phyloP scores from a whole-genome alignment of 2,113 vertebrate species.

The Brachirus orientalis region DNA sequence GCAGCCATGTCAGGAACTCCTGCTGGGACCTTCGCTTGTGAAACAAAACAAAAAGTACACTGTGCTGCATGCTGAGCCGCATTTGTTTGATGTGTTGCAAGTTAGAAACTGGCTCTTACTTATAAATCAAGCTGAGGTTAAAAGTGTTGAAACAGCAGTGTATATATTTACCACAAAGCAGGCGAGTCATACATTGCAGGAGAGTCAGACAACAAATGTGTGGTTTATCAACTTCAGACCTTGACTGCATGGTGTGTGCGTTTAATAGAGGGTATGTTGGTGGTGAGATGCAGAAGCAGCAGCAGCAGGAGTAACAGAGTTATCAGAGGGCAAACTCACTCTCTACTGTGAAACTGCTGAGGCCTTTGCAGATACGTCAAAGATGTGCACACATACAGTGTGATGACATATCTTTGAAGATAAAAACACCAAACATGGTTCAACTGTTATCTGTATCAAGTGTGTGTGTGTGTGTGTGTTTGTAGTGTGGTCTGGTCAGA shows the following conservation, averaged over 20 bases:
- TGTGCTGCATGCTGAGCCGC: slow-evolving; percentile 52
- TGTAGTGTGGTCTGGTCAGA: too few relatives aligned
- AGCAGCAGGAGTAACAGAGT: slow-evolving; percentile 22
- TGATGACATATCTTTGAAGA: not conserved
- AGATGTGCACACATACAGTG: not conserved
- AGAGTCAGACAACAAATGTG: slow-evolving; percentile 11
- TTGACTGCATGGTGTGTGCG: slow-evolving; percentile 6
- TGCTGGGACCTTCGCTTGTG: slow-evolving; percentile 46
- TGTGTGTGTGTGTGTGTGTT: too few relatives aligned
- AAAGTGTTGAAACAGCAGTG: slow-evolving; percentile 35
- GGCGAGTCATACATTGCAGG: slow-evolving; percentile 8
- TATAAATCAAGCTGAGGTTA: slow-evolving; percentile 11
- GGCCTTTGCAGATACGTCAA: not conserved
- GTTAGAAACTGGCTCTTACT: slow-evolving; percentile 3
- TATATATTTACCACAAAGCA: slow-evolving; percentile 1
- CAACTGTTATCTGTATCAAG: not conserved
- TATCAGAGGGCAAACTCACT: slow-evolving; percentile 3
- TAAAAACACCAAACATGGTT: not conserved
- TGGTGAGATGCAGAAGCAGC: slow-evolving; percentile 9
- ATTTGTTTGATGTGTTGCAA: slow-evolving; percentile 28
- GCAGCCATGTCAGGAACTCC: slow-evolving; percentile 46
- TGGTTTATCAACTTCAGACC: slow-evolving; percentile 27
- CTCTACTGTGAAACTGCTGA: slow-evolving; percentile 21
- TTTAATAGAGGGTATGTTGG: not conserved
- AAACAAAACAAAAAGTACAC: slow-evolving; percentile 58